phyloP scores from a whole-genome alignment of 2,113 vertebrate species.

The Prunella himalayana region DNA sequence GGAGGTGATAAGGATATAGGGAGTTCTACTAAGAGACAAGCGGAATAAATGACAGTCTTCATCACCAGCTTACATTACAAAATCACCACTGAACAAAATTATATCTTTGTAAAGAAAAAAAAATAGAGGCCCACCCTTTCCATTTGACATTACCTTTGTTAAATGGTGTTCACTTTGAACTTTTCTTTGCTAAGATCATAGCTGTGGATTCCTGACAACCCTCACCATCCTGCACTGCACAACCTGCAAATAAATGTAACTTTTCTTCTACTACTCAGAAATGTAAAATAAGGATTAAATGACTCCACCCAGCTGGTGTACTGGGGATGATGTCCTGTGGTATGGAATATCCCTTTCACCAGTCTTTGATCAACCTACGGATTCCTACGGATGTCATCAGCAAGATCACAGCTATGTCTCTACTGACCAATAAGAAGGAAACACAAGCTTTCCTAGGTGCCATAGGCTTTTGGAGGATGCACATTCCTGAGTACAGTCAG shows the following conservation, averaged over 20 bases:
- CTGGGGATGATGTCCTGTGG: too few species aligned
- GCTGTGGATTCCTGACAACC: constrained; percentile 67
- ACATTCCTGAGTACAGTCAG: too few species aligned
- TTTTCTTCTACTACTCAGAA: constrained; percentile 64
- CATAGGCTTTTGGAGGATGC: too few species aligned
- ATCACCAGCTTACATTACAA: neutral
- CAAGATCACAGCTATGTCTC: too few species aligned
- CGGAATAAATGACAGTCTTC: neutral
- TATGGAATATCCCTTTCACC: neutral
- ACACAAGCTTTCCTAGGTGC: too few species aligned
- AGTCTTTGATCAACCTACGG: neutral
- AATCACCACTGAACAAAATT: neutral
- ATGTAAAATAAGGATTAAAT: neutral
- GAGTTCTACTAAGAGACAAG: neutral
- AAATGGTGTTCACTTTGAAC: neutral
- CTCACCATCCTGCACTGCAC: constrained; percentile 36
- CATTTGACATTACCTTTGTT: neutral
- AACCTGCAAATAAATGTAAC: constrained; percentile 71
- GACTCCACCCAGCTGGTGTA: neutral
- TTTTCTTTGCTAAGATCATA: constrained; percentile 70
- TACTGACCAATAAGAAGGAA: too few species aligned
- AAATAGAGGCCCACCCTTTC: neutral
- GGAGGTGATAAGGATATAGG: neutral
- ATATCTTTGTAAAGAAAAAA: neutral
- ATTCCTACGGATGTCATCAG: too few species aligned